Evolutionary conservation across 2,888 invertebrate genomes (phyloP), one percentile per base, ranked within the genome.

Genomic region (Trachelus stipa): DNA sequence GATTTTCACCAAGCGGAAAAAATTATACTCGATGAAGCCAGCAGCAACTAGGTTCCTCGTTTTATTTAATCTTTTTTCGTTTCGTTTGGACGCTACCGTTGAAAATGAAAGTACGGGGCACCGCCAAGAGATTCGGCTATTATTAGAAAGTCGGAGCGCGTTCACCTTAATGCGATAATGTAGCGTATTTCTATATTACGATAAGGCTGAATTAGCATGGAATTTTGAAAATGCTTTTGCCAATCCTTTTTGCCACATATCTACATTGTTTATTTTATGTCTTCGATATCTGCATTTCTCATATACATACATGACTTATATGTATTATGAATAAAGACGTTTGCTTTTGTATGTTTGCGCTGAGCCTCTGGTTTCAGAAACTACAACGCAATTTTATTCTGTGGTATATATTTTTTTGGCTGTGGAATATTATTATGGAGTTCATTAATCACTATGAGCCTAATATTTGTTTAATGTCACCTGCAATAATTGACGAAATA

Each of bases 81-180:
- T 23, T 23, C 40, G 40, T 23, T 56, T 56, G 6, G 40, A 56
- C 23, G 40, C 23, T 56, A 56, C 40, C 15, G 71, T 71, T 33
- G 74, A 34, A 74, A 75, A 78, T 73, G 78, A 78, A 78, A 71
- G 71, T 71, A 71, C 71, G 15, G 33, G 75, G 73, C 35, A 73
- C 37, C 73, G 68, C 75, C 56, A 69, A 74, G 76, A 78, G 71
- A 78, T 78, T 78, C 76, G 78, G 78, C 75, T 78, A 78, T 76
- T 56, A 76, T 76, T 78, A 78, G 78, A 78, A 78, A 78, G 78
- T 76, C 31, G 74, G 74, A 30, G 34, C 34, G 74, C 34, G 34
- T 34, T 34, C 74, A 33, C 74, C 12, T 35, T 30, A 33, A n/a
- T 23, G 37, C 74, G 35, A 74, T 71, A 33, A 33, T 71, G 15